A percentile compares a stretch with the other conserved stretches of the same genome.
These are phyloP conservation scores for Drosophila tropicalis DNA, from an alignment of 1,140 invertebrate genomes.

Conservation along the genomic window DNA sequence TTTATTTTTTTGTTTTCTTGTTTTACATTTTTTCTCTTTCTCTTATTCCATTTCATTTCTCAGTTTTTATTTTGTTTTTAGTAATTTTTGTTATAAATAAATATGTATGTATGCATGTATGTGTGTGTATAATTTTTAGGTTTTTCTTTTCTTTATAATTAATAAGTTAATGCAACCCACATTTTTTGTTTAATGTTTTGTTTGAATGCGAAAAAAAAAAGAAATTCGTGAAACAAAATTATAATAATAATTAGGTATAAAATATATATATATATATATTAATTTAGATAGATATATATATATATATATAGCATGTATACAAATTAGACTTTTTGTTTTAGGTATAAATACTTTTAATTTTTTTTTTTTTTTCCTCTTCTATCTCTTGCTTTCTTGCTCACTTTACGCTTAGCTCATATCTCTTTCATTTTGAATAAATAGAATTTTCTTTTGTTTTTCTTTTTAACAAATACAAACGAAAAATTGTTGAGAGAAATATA, in stretches of 20 bases:
- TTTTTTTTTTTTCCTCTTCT: constrained; percentile 3
- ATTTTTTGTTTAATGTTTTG: not conserved
- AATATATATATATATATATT: constrained; percentile 25
- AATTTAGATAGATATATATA: constrained; percentile 51
- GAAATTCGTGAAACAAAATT: constrained; percentile 63
- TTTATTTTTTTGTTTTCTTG: constrained; percentile 58
- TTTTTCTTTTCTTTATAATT: constrained; percentile 47
- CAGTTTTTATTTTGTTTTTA: constrained; percentile 23
- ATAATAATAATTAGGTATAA: constrained; percentile 41
- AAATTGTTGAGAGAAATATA: not conserved
- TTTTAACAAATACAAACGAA: constrained; percentile 48
- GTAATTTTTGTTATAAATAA: constrained; percentile 67
- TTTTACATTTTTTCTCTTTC: constrained; percentile 16
- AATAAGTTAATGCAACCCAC: constrained; percentile 75
- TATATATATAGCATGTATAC: constrained; percentile 47
- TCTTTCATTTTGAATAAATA: constrained; percentile 54
- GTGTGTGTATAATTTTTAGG: constrained; percentile 38
- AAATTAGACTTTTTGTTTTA: constrained; percentile 62
- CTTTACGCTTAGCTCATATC: constrained; percentile 25
- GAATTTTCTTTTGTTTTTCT: constrained; percentile 11
- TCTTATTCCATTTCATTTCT: constrained; percentile 12
- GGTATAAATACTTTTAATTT: constrained; percentile 65
- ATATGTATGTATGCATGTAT: constrained; percentile 49
- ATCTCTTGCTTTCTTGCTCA: constrained; percentile 22
- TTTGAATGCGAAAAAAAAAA: constrained; percentile 60